These are phyloP conservation scores for Pseudopleuronectes americanus DNA, from an alignment of 2,797 vertebrate species.

Conservation along the genomic window DNA sequence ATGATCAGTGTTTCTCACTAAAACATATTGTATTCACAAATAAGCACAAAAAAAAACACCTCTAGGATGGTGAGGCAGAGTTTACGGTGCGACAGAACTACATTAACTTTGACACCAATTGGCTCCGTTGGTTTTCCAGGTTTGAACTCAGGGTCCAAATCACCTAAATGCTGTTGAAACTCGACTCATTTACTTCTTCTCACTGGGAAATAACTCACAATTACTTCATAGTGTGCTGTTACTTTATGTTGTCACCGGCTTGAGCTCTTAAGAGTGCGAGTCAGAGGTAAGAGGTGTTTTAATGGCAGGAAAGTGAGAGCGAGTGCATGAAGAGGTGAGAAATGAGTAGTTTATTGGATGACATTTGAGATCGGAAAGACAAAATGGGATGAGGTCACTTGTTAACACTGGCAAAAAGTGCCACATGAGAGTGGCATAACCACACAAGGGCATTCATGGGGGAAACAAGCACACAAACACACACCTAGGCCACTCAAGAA, in stretches of 20 bases:
- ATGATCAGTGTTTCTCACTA: not conserved
- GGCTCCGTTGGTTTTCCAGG: not conserved
- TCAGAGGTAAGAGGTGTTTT: conserved; percentile 55
- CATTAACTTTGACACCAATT: conserved; percentile 4
- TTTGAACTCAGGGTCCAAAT: conserved; percentile 11
- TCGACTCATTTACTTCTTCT: conserved; percentile 37
- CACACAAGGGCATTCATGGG: conserved; percentile 33
- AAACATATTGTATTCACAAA: not conserved
- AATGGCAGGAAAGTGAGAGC: conserved; percentile 35
- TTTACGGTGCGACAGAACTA: not conserved
- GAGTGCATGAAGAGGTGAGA: conserved; percentile 70
- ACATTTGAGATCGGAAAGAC: conserved; percentile 67
- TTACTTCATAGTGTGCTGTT: conserved; percentile 37
- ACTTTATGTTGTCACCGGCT: conserved; percentile 24
- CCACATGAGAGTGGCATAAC: conserved; percentile 56
- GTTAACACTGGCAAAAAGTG: conserved; percentile 70
- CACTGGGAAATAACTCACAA: conserved; percentile 37
- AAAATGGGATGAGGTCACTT: conserved; percentile 75
- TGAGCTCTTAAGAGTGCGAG: conserved; percentile 30
- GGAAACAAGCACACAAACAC: not conserved
- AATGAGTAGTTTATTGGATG: conserved; percentile 65
- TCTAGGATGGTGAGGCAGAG: not conserved
- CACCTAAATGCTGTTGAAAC: conserved; percentile 23
- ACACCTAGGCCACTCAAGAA: conserved; percentile 27
- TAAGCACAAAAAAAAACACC: not conserved